A percentile compares a stretch with the other conserved stretches of the same genome.
Conservation (phyloP, 1,140 invertebrate genomes). For the Diorhabda elongata region DNA sequence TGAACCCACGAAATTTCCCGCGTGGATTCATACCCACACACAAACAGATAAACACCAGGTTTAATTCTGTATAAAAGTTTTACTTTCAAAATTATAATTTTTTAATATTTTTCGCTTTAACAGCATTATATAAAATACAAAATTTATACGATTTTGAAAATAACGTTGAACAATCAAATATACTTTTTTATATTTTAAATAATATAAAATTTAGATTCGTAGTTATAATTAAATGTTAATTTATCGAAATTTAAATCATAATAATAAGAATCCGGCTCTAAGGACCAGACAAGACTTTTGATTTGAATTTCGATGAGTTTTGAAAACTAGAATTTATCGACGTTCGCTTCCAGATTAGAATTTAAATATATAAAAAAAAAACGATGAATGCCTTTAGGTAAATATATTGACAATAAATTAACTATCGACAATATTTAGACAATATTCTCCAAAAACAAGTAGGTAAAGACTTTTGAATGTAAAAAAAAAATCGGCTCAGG, state of each 20-base stretch:
- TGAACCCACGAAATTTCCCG: background rate
- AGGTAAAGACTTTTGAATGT: slow-evolving; percentile 9
- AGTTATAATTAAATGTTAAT: background rate
- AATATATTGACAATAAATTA: slow-evolving; percentile 11
- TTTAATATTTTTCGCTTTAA: background rate
- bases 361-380: too few species aligned
- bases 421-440: slow-evolving; percentile 15
- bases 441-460: slow-evolving; percentile 9
- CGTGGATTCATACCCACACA: background rate
- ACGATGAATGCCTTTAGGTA: too few species aligned
- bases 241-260: background rate
- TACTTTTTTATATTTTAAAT: slow-evolving; percentile 1
- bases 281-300: background rate
- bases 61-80: background rate
- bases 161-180: slow-evolving; percentile 11
- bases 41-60: background rate
- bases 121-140: background rate
- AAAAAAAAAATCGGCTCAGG: background rate
- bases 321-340: background rate
- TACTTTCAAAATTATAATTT: background rate
- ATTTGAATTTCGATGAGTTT: background rate
- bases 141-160: slow-evolving; percentile 1
- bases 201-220: background rate
- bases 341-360: too few species aligned
- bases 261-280: background rate